Percentiles rank a stretch among this genome's conserved stretches.
Conservation (phyloP, 2,888 invertebrate genomes). For the Drosophila borborema region DNA sequence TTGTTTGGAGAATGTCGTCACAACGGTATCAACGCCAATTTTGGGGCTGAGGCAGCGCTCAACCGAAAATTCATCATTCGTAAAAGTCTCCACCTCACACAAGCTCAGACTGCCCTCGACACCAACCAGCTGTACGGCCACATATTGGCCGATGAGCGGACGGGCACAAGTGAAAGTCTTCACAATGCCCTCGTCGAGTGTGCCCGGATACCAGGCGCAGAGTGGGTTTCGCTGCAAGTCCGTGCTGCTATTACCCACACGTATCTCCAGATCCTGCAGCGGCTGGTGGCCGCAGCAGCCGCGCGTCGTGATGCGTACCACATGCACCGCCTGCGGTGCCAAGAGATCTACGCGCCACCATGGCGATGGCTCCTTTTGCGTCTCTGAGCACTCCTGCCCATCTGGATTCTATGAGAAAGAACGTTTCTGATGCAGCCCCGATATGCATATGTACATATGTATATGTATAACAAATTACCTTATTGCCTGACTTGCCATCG, state of each 20-base stretch:
- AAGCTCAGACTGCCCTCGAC: conserved; percentile 95
- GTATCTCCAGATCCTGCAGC: conserved; percentile 94
- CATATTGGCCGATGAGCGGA: conserved; percentile 93
- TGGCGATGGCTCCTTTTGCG: conserved; percentile 94
- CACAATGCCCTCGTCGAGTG: conserved; percentile 96
- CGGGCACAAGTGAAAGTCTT: conserved; percentile 95
- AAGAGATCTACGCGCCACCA: conserved; percentile 97
- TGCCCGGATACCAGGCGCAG: conserved; percentile 97
- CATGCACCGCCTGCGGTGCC: conserved; percentile 92
- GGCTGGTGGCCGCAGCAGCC: conserved; percentile 92
- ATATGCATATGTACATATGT: background rate
- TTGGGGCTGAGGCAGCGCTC: conserved; percentile 92
- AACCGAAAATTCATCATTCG: conserved; percentile 95
- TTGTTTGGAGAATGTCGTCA: conserved; percentile 93
- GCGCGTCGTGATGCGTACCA: conserved; percentile 93
- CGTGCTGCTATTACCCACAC: conserved; percentile 95
- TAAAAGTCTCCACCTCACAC: conserved; percentile 96
- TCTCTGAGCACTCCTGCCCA: conserved; percentile 95
- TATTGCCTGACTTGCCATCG: conserved; percentile 92
- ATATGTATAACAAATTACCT: conserved; percentile 58
- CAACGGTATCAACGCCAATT: conserved; percentile 91
- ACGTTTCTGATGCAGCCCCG: background rate
- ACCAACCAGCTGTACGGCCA: conserved; percentile 95
- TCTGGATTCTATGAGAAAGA: conserved; percentile 89
- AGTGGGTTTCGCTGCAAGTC: conserved; percentile 95